Base-by-base conservation (phyloP, 2,797 vertebrate genomes). In the Pagetopsis macropterus region DNA sequence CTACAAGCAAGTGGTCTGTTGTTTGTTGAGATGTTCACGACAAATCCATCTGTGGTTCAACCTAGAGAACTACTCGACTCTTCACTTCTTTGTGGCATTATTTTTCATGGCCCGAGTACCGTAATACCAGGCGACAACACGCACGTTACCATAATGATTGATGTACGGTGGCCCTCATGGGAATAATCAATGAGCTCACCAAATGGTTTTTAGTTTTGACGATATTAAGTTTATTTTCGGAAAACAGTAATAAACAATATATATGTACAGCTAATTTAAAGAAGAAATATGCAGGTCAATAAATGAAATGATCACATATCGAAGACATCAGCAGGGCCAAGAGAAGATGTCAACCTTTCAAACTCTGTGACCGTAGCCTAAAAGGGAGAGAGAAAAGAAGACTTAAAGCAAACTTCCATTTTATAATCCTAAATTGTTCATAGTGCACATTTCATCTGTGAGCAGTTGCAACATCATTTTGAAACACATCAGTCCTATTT, bases 361-460 rank as follows among this genome's bases (percentile, higher is more conserved):
- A 94, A 90, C 74, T 94, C 89, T 31, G 77, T 86, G 70, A 91
- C 85, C 0, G 92, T 90, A 8, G 63, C 82, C 94, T 95, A 67
- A 45, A 85, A 70, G 64, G 1, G 9, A 41, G 31, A 81, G 12
- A 9, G 27, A 45, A 14, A 64, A 48, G 33, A 21, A 65, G 0
- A 56, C 0, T 62, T 11, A 62, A 19, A 16, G 1, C 6, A 68
- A 62, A 55, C 2, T n/a, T 40, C 0, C 43, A 12, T 50, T 59
- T 21, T 11, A 21, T 12, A 44, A 23, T 21, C 11, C 14, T 40
- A 52, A 27, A 63, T 12, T 65, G 48, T 14, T 46, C 12, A 14
- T 17, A 27, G 3, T 41, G 33, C 43, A 40, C 8, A 3, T 7
- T 62, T 19, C 43, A 13, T 12, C 4, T 5, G 3, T 23, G 5